phyloP scores from a whole-genome alignment of 2,888 invertebrate species.

The Ichneumoninae sp. region DNA sequence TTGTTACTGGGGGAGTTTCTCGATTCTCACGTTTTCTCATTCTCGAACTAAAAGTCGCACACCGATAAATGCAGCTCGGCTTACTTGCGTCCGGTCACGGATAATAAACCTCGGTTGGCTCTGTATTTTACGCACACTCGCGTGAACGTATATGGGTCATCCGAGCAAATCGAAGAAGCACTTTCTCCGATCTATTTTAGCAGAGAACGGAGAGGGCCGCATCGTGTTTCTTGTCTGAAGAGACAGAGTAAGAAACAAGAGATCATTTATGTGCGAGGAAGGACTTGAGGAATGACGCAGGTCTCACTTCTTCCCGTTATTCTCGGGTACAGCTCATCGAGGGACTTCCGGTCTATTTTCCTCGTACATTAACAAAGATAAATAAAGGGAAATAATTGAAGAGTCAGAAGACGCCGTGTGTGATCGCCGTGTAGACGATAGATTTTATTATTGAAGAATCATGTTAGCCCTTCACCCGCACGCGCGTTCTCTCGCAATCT shows the following conservation, averaged over 20 bases:
- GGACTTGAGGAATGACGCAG: not conserved
- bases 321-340: conserved; percentile 27
- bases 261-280: conserved; percentile 32
- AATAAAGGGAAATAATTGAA: conserved; percentile 27
- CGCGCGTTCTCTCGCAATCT: conserved; percentile 41
- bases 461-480: conserved; percentile 57
- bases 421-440: conserved; percentile 45
- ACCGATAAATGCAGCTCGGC: conserved; percentile 41
- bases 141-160: conserved; percentile 28
- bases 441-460: conserved; percentile 43
- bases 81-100: conserved; percentile 53
- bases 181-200: conserved; percentile 71
- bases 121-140: conserved; percentile 12
- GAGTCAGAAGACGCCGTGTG: conserved; percentile 44
- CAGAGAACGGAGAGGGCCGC: conserved; percentile 52
- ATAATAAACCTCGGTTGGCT: conserved; percentile 59
- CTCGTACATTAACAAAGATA: conserved; percentile 18
- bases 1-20: conserved; percentile 13
- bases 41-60: conserved; percentile 24
- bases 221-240: conserved; percentile 20
- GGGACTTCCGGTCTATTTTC: conserved; percentile 46
- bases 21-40: conserved; percentile 56
- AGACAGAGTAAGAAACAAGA: conserved; percentile 2
- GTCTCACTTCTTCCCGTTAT: conserved; percentile 28
- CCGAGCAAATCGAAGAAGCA: conserved; percentile 58